These are phyloP conservation scores for Siderastrea radians DNA, from an alignment of 92 coral and sea anemone species.

Conservation along the genomic window DNA sequence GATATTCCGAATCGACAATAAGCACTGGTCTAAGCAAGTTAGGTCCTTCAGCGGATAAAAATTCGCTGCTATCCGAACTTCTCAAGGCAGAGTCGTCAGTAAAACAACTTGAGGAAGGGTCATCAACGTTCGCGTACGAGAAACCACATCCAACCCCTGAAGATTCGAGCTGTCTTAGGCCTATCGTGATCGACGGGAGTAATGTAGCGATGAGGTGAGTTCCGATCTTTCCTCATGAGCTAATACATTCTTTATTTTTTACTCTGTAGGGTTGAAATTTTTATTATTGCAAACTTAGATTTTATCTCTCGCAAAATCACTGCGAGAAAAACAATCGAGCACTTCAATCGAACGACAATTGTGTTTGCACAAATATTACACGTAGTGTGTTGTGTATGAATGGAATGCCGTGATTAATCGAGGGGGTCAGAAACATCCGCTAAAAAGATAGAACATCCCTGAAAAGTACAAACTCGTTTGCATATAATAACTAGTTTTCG, in stretches of 20 bases:
- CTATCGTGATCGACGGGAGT: constrained; percentile 97
- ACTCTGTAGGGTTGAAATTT: neutral
- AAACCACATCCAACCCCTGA: constrained; percentile 59
- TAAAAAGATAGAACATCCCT: neutral
- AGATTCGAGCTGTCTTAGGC: constrained; percentile 84
- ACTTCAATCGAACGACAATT: constrained; percentile 33
- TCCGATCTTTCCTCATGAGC: neutral
- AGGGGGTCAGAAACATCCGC: neutral
- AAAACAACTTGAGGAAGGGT: constrained; percentile 96
- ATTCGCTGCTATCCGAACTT: constrained; percentile 83
- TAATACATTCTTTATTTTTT: neutral
- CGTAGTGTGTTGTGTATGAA: constrained; percentile 3
- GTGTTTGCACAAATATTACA: constrained; percentile 27
- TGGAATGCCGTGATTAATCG: constrained; percentile 13
- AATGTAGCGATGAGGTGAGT: constrained; percentile 99
- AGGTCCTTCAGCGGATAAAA: constrained; percentile 88
- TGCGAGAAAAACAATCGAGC: constrained; percentile 34
- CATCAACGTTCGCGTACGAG: constrained; percentile 47
- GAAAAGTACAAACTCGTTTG: neutral
- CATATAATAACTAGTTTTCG: neutral
- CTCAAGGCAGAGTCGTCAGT: constrained; percentile 88
- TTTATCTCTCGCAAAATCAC: constrained; percentile 49
- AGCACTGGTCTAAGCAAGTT: constrained; percentile 82
- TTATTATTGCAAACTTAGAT: constrained; percentile 25
- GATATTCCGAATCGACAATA: constrained; percentile 84